phyloP scores from a whole-genome alignment of 2,113 vertebrate genomes.

The Tragelaphus scriptus region DNA sequence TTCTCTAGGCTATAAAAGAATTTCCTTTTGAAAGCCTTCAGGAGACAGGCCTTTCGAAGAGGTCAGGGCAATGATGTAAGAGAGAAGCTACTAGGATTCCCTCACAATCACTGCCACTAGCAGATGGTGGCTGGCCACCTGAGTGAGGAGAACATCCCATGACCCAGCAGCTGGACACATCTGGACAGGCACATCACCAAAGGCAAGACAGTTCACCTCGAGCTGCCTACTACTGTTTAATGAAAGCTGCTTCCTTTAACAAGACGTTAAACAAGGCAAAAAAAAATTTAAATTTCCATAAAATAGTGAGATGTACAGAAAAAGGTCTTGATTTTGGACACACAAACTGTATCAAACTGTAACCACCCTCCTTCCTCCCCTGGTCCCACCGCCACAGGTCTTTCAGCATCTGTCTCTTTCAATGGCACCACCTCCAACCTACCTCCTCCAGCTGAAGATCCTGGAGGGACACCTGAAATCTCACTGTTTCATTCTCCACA shows the following conservation, averaged over 20 bases:
- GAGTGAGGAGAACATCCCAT: neutral
- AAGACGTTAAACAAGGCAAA: neutral
- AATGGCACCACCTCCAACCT: neutral
- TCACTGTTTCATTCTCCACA: neutral
- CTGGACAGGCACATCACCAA: neutral
- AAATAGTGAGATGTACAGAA: neutral
- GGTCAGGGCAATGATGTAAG: neutral
- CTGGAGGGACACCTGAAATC: neutral
- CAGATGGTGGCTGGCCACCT: neutral
- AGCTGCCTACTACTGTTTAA: neutral
- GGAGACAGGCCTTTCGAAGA: neutral
- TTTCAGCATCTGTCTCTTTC: neutral
- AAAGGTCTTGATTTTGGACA: neutral
- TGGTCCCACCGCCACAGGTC: too few relatives aligned
- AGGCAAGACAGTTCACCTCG: neutral
- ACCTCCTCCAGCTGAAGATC: neutral
- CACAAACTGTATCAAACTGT: neutral
- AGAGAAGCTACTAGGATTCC: neutral
- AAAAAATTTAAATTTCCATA: neutral
- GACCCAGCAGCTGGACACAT: neutral
- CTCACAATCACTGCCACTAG: neutral
- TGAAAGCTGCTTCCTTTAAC: neutral
- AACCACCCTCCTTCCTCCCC: neutral
- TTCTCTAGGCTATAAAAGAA: neutral
- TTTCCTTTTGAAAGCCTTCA: neutral